Conservation (phyloP, 2,113 vertebrate genomes). For the Promerops cafer region DNA sequence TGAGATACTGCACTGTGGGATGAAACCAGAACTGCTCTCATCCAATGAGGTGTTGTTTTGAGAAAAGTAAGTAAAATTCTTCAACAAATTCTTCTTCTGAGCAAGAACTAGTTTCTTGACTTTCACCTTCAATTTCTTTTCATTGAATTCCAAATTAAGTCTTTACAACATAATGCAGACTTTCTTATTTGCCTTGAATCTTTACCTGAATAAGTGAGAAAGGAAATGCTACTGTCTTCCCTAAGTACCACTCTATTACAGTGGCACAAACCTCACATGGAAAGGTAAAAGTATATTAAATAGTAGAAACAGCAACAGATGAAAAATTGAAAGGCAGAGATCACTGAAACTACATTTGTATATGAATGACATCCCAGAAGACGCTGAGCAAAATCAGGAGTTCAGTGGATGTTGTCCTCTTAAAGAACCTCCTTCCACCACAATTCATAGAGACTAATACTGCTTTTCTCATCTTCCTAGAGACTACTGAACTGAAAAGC, state of each 20-base stretch:
- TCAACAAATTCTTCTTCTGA: background rate
- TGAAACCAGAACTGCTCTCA: background rate
- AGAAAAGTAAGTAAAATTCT: background rate
- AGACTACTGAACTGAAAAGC: background rate
- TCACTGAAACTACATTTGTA: background rate
- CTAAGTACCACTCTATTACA: background rate
- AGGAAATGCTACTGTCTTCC: background rate
- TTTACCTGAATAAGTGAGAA: background rate
- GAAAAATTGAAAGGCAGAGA: background rate
- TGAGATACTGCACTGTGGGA: background rate
- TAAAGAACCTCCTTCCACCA: background rate
- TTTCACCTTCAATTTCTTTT: background rate
- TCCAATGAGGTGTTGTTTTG: background rate
- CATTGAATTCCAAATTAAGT: background rate
- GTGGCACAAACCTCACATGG: background rate
- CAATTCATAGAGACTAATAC: background rate
- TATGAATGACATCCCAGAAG: background rate
- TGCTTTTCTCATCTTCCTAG: background rate
- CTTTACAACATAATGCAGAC: background rate
- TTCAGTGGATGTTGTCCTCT: background rate
- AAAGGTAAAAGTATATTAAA: background rate
- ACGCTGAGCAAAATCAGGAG: background rate
- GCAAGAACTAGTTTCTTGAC: background rate
- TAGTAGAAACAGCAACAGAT: background rate
- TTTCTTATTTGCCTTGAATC: background rate